These are phyloP conservation scores for Carassius carassius DNA, from an alignment of 2,113 vertebrate genomes.

Conservation along the genomic window DNA sequence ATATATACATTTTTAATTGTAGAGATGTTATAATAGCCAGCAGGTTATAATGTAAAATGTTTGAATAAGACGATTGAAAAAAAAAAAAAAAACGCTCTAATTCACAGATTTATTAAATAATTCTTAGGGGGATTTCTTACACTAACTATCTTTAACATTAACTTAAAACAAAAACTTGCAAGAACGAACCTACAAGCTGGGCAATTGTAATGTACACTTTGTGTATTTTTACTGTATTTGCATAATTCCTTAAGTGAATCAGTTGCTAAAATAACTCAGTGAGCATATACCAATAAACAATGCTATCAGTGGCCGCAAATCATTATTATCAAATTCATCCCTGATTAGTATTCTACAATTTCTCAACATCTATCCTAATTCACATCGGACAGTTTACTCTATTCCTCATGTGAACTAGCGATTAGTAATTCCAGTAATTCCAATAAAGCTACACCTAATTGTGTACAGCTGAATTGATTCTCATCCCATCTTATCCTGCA, in stretches of 20 bases:
- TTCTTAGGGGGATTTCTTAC: too few relatives aligned
- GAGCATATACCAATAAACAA: neutral
- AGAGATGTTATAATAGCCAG: too few relatives aligned
- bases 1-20: too few relatives aligned
- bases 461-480: conserved; percentile 8
- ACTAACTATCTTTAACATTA: too few relatives aligned
- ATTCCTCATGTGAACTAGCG: neutral
- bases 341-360: neutral
- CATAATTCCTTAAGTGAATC: neutral
- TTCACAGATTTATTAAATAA: too few relatives aligned
- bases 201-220: too few relatives aligned
- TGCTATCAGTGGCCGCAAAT: neutral
- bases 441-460: conserved; percentile 6
- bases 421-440: neutral
- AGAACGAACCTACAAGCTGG: too few relatives aligned
- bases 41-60: too few relatives aligned
- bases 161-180: too few relatives aligned
- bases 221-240: neutral
- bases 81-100: too few relatives aligned
- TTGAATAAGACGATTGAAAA: too few relatives aligned
- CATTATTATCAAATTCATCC: neutral
- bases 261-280: neutral
- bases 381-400: neutral
- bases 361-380: neutral
- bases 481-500: neutral